These are phyloP conservation scores for Drosophila pruinosa DNA, from an alignment of 1,140 invertebrate species.

Conservation along the genomic window DNA sequence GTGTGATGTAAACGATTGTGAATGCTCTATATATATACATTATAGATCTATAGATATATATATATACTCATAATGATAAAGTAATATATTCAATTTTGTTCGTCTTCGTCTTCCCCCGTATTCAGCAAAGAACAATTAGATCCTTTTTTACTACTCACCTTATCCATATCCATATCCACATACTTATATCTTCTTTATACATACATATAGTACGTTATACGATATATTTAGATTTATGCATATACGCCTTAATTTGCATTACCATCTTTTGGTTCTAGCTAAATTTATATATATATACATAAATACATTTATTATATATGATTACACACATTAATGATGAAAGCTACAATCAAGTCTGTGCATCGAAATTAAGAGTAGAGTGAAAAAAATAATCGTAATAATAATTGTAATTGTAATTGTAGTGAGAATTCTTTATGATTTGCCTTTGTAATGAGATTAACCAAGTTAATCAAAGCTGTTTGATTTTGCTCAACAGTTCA, in stretches of 20 bases:
- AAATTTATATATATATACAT: slow-evolving; percentile 23
- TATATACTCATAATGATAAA: slow-evolving; percentile 57
- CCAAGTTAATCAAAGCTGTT: slow-evolving; percentile 75
- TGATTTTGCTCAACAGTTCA: slow-evolving; percentile 72
- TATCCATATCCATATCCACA: slow-evolving; percentile 12
- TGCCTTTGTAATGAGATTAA: slow-evolving; percentile 72
- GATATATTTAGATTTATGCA: slow-evolving; percentile 15
- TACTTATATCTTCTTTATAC: not conserved
- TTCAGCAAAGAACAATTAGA: not conserved
- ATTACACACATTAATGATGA: slow-evolving; percentile 19
- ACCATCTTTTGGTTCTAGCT: slow-evolving; percentile 46
- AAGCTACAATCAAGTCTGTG: slow-evolving; percentile 42
- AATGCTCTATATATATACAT: slow-evolving; percentile 59
- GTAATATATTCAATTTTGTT: slow-evolving; percentile 45
- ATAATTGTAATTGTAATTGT: slow-evolving; percentile 8
- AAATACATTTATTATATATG: not conserved
- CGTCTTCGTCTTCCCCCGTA: slow-evolving; percentile 14
- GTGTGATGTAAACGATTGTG: slow-evolving; percentile 70
- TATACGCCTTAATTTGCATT: slow-evolving; percentile 62
- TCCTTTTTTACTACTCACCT: slow-evolving; percentile 12
- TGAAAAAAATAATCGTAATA: not conserved
- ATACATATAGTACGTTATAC: not conserved
- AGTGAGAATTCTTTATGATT: slow-evolving; percentile 61
- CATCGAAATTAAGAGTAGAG: slow-evolving; percentile 32
- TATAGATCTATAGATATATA: slow-evolving; percentile 33